Evolutionary conservation across 2,888 invertebrate species (phyloP).

Genomic region (Ormia ochracea): DNA sequence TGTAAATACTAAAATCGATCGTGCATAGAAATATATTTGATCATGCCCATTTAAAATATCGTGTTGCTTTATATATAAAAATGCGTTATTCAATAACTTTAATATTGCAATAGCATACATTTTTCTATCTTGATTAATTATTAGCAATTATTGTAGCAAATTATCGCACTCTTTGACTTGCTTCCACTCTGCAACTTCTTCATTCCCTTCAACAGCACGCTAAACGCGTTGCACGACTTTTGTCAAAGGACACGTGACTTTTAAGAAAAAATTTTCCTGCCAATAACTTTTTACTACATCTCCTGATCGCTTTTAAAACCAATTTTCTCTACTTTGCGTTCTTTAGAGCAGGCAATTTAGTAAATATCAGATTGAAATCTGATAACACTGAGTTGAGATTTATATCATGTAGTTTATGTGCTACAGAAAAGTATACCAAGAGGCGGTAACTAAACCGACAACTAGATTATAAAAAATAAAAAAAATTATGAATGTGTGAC

Average conservation of each 20-base stretch:
- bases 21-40: not conserved
- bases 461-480: not conserved
- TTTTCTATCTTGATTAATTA: conserved; percentile 52
- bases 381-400: conserved; percentile 36
- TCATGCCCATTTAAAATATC: not conserved
- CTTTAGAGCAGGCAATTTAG: conserved; percentile 4
- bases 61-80: not conserved
- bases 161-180: conserved; percentile 56
- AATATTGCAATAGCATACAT: conserved; percentile 1
- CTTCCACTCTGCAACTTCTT: not conserved
- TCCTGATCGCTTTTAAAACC: not conserved
- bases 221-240: not conserved
- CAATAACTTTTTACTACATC: not conserved
- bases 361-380: conserved; percentile 43
- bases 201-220: not conserved
- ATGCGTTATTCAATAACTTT: not conserved
- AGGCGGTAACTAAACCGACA: not conserved
- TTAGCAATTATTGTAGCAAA: conserved; percentile 56
- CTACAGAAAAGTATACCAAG: not conserved
- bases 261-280: not conserved
- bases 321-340: not conserved
- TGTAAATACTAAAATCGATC: not conserved
- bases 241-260: not conserved
- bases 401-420: conserved; percentile 3
- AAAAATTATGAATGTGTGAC: not conserved